A percentile compares a stretch with the other conserved stretches of the same genome.
phyloP scores from a whole-genome alignment of 2,113 vertebrate species.

The Bubalus kerabau region DNA sequence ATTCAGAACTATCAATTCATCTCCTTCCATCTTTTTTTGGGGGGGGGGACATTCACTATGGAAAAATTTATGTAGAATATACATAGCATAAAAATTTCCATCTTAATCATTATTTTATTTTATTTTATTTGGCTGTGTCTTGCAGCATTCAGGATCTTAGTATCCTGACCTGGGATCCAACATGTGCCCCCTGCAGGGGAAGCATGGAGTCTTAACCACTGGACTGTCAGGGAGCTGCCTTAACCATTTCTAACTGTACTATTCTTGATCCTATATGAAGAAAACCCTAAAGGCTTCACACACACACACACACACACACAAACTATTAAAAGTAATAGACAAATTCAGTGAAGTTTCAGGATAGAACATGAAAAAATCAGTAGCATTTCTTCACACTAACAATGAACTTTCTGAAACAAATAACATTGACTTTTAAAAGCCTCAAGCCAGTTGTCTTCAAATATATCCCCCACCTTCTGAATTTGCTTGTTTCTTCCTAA shows the following conservation, averaged over 20 bases:
- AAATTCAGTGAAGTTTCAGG: background rate
- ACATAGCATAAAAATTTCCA: background rate
- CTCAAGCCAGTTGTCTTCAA: background rate
- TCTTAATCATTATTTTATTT: background rate
- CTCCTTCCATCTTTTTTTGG: background rate
- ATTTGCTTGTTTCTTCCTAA: background rate
- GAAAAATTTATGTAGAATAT: background rate
- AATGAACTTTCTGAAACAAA: background rate
- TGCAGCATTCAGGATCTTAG: background rate
- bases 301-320: no score
- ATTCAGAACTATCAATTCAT: background rate
- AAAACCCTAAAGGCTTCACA: background rate
- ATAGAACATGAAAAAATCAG: background rate
- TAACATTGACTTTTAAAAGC: background rate
- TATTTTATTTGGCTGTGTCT: background rate
- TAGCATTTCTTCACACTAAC: background rate
- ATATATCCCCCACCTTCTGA: background rate
- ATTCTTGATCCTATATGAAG: background rate
- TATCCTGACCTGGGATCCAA: background rate
- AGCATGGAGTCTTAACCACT: background rate
- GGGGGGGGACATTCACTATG: background rate
- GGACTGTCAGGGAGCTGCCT: background rate
- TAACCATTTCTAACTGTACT: background rate
- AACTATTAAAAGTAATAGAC: background rate
- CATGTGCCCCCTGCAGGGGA: background rate